Evolutionary conservation across 2,113 vertebrate genomes (phyloP), one percentile per base, ranked within the genome.

Genomic region (Cephalopterus ornatus): DNA sequence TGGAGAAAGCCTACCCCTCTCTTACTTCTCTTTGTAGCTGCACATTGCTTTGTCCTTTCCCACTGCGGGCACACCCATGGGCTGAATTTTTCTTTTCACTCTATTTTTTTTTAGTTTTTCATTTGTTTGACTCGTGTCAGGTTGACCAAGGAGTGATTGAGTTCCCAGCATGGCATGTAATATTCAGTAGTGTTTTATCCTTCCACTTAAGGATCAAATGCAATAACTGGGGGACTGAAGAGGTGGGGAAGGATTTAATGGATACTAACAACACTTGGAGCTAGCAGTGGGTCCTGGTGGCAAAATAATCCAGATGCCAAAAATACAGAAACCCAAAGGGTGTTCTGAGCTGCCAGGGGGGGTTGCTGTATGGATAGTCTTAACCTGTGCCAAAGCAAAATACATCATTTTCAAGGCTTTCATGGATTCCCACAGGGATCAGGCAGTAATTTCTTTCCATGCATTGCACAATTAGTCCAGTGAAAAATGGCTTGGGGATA

Each of bases 401-500:
- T 56, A 27, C 42, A 17, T 55, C 63, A 67, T 55, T 76, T 93
- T 63, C 63, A 67, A 94, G 68, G 68, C 42, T 81, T 85, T 56
- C 52, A 20, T 44, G 49, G 28, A 58, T 81, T 86, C 90, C 90
- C 73, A 52, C 73, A 72, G 90, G 83, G 41, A 44, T 49, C 26
- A 12, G 23, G 49, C 82, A 66, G 50, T 67, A 58, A 88, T 90
- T 94, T 91, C 78, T 79, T 83, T 59, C 85, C 78, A 74, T 49
- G 68, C n/a, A 22, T 44, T 81, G 76, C 68, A 93, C 88, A 95
- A 71, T 94, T 92, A 93, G 37, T 61, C 56, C 50, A 67, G 83
- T 73, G 80, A 93, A 75, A 95, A 93, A 84, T 46, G 53, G 52
- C 61, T 65, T 28, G 18, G 15, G 26, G 68, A 15, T 71, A 59